Conservation (phyloP, 1,140 invertebrate species). For the Apis laboriosa region DNA sequence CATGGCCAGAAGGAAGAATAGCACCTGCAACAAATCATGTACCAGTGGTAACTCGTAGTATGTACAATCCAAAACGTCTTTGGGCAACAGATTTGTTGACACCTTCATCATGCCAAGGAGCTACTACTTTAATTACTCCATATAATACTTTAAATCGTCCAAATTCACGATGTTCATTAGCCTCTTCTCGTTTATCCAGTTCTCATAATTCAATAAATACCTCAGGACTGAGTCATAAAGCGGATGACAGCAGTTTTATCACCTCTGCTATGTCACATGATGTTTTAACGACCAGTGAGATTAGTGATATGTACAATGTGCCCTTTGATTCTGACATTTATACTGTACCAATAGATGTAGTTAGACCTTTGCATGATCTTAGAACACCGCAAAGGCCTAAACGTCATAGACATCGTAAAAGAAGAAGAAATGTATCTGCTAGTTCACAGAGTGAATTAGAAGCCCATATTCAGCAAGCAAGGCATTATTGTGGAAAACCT, state of each 20-base stretch:
- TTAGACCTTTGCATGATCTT: constrained; percentile 82
- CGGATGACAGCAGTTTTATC: constrained; percentile 91
- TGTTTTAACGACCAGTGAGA: constrained; percentile 86
- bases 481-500: constrained; percentile 79
- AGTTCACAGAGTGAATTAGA: constrained; percentile 80
- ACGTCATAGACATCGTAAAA: constrained; percentile 83
- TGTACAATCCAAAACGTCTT: constrained; percentile 79
- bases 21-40: constrained; percentile 52
- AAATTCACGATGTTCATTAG: constrained; percentile 87
- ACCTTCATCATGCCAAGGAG: constrained; percentile 82
- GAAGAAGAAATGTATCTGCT: constrained; percentile 83
- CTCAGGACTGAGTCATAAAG: constrained; percentile 85
- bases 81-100: constrained; percentile 84
- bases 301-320: constrained; percentile 92
- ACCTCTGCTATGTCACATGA: constrained; percentile 93
- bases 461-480: constrained; percentile 76
- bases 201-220: constrained; percentile 90
- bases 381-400: constrained; percentile 81
- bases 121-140: constrained; percentile 77
- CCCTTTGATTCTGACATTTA: constrained; percentile 93
- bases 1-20: constrained; percentile 77
- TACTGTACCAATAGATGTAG: constrained; percentile 90
- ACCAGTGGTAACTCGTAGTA: constrained; percentile 47
- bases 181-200: constrained; percentile 88
- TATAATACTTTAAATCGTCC: constrained; percentile 83